Evolutionary conservation across 1,140 invertebrate species (phyloP).

Genomic region (Metopolophium dirhodum): DNA sequence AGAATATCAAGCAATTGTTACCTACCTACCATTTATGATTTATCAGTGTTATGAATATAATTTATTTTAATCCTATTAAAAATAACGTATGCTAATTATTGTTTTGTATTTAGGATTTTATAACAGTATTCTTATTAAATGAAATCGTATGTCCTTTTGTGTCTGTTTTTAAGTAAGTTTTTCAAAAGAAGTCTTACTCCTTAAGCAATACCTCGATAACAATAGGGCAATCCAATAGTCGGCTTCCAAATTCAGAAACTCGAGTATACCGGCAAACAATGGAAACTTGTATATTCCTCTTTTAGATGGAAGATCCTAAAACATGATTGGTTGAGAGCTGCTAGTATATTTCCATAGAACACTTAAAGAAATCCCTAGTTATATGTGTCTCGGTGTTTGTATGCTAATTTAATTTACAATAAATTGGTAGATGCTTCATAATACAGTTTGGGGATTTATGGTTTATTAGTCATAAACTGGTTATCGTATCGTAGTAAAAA

Average conservation of each 20-base stretch:
- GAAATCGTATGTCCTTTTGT: constrained; percentile 23
- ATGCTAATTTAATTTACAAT: constrained; percentile 18
- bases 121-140: constrained; percentile 29
- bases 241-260: constrained; percentile 39
- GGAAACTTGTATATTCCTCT: constrained; percentile 41
- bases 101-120: background rate
- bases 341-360: background rate
- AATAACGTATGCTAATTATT: constrained; percentile 30
- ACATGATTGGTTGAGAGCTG: constrained; percentile 32
- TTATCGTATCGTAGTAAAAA: background rate
- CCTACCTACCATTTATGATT: background rate
- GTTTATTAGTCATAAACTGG: constrained; percentile 16
- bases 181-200: constrained; percentile 5
- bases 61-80: constrained; percentile 10
- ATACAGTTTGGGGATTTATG: background rate
- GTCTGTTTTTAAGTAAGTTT: constrained; percentile 25
- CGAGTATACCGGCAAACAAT: constrained; percentile 26
- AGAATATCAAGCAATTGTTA: background rate
- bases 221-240: constrained; percentile 32
- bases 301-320: constrained; percentile 14
- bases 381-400: background rate
- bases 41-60: background rate
- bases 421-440: background rate
- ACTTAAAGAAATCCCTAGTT: constrained; percentile 2
- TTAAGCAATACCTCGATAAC: background rate